Evolutionary conservation across 1,140 invertebrate species (phyloP), one percentile per base, ranked within the genome.

Genomic region (Whitmania pigra): DNA sequence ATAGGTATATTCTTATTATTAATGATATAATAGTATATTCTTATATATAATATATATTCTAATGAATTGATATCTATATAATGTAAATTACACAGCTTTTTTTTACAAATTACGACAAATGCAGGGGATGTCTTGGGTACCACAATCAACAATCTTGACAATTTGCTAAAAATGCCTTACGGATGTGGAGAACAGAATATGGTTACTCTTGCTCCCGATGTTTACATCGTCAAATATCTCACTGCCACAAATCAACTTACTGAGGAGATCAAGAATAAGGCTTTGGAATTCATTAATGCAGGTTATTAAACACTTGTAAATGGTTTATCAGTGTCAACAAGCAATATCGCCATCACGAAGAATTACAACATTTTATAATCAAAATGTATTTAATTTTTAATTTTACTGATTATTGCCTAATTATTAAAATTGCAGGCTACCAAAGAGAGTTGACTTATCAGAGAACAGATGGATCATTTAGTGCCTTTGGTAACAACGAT

Each of bases 101-200:
- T n/a, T n/a, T 63, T 18, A 63, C 11, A 63, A 63, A 63, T 22
- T 11, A 31, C 20, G 18, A 17, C 22, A 63, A 63, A 63, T 63
- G 9, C 27, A 80, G 79, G 79, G 71, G 78, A 81, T 68, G 31
- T 81, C 40, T 67, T 76, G 82, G 75, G 80, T 78, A 29, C 76
- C 77, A 54, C 75, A 78, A 75, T 81, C 3, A 77, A 76, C 67
- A 77, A 77, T 54, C 66, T 81, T 7, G 79, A 79, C 2, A 86
- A 87, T 74, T 81, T 96, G 4, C 86, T 96, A 15, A 80, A 80
- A 71, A 86, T 94, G 84, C 92, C 93, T 0, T 90, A 88, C 71
- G 92, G 91, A 0, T 95, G 93, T 82, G 92, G 93, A 18, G 93
- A 96, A 84, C 93, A 96, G 80, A 96, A 95, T 76, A 92, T 96